Conservation (phyloP, 2,113 vertebrate species). For the Falco punctatus region DNA sequence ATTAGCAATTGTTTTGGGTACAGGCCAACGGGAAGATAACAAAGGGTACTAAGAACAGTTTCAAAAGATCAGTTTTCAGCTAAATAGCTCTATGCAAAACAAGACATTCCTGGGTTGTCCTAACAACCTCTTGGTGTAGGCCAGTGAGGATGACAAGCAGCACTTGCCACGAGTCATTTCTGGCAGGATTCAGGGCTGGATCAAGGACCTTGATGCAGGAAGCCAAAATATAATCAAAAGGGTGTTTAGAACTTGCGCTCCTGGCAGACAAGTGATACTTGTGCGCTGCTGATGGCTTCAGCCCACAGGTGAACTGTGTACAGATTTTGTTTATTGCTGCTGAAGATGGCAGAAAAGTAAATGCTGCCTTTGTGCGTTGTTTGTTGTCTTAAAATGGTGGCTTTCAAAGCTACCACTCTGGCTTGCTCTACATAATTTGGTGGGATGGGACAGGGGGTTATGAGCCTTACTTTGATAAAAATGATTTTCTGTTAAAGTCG, state of each 20-base stretch:
- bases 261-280: neutral
- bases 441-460: neutral
- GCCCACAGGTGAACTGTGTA: rapidly evolving
- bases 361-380: neutral
- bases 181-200: neutral
- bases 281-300: neutral
- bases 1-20: neutral
- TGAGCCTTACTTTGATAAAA: neutral
- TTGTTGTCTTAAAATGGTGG: neutral
- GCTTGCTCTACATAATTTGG: neutral
- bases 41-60: neutral
- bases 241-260: neutral
- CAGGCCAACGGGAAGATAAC: neutral
- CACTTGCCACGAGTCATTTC: neutral
- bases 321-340: neutral
- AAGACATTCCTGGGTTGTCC: neutral
- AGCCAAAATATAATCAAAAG: neutral
- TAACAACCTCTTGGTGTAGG: neutral
- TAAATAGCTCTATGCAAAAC: neutral
- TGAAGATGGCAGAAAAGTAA: neutral
- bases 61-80: neutral
- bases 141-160: neutral
- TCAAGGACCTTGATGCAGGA: neutral
- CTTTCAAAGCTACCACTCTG: neutral
- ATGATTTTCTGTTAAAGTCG: neutral